These are phyloP conservation scores for Rhabdophis nuchalis DNA, from an alignment of 2,797 vertebrate genomes.

Conservation along the genomic window DNA sequence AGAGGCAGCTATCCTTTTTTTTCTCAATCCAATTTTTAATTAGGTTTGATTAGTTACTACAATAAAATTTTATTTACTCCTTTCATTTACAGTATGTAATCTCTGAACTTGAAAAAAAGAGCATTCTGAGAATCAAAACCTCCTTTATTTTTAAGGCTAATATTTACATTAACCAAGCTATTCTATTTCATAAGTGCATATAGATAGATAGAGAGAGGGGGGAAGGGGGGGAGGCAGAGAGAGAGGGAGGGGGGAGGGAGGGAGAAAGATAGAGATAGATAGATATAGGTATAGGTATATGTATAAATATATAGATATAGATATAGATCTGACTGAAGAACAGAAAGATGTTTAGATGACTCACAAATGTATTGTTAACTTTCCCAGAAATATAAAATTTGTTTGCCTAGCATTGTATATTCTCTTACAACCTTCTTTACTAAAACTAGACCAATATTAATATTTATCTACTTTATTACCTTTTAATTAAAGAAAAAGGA, in stretches of 20 bases:
- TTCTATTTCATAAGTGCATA: not conserved
- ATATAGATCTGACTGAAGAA: not conserved
- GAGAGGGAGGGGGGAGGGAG: too few relatives aligned
- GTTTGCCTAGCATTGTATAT: not conserved
- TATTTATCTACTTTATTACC: not conserved
- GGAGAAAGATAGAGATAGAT: too few relatives aligned
- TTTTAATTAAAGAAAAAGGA: too few relatives aligned
- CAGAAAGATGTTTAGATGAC: slow-evolving; percentile 24
- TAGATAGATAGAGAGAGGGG: too few relatives aligned
- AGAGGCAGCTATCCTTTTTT: too few relatives aligned
- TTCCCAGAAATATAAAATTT: not conserved
- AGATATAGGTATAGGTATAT: too few relatives aligned
- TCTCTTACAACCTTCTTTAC: slow-evolving; percentile 16
- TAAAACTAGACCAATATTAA: slow-evolving; percentile 15
- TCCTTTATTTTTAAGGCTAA: not conserved
- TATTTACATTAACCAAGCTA: not conserved
- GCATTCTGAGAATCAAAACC: not conserved
- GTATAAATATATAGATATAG: too few relatives aligned
- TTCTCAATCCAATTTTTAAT: not conserved
- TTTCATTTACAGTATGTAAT: not conserved
- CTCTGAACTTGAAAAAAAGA: not conserved
- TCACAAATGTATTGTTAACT: not conserved
- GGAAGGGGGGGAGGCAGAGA: too few relatives aligned
- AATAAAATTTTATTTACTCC: not conserved
- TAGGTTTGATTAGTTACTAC: not conserved